Base-by-base conservation (phyloP, 92 coral and sea anemone species). In the Micromussa lordhowensis region DNA sequence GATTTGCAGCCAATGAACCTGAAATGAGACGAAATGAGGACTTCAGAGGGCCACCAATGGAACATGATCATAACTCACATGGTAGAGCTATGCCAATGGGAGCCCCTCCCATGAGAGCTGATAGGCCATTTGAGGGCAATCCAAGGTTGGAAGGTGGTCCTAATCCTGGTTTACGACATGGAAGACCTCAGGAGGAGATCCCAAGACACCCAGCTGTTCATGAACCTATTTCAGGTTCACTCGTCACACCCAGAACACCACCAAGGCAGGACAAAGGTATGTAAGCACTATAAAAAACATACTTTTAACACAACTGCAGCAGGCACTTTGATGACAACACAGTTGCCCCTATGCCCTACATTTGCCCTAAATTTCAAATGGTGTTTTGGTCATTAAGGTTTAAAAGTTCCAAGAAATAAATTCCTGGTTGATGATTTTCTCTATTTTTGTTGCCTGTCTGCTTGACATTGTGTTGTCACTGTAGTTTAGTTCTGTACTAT, bases 21-120 rank as follows among this genome's bases (percentile, higher is more conserved):
- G 93, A 85, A 34, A 75, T 82, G 78, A 80, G 83, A 24, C 61
- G 61, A 26, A 87, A 74, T 59, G 85, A 86, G 64, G 90, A 92
- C 49, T 88, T 85, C 74, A 84, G 87, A 59, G 91, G 94, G 38
- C 93, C 88, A 54, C 94, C 85, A 17, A 59, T 84, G 63, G 85
- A 90, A 35, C 95, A 77, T 79, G 92, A 89, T 34, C 82, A 48
- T 17, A 91, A 68, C 54, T 51, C 82, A 57, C 87, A 53, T 73
- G 81, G 11, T 9, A 82, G 84, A 51, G 79, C 83, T n/a, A n/a
- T 80, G 64, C 63, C 82, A 34, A 18, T 82, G 82, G 91, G 61
- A n/a, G 74, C n/a, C 19, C 85, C 73, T 1, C 68, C 84, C 2
- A 53, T 51, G 29, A 86, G 78, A 54, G 48, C 80, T 5, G 87